These are phyloP conservation scores for Pristionchus maxplancki DNA, from an alignment of 2,888 invertebrate genomes.

Conservation along the genomic window DNA sequence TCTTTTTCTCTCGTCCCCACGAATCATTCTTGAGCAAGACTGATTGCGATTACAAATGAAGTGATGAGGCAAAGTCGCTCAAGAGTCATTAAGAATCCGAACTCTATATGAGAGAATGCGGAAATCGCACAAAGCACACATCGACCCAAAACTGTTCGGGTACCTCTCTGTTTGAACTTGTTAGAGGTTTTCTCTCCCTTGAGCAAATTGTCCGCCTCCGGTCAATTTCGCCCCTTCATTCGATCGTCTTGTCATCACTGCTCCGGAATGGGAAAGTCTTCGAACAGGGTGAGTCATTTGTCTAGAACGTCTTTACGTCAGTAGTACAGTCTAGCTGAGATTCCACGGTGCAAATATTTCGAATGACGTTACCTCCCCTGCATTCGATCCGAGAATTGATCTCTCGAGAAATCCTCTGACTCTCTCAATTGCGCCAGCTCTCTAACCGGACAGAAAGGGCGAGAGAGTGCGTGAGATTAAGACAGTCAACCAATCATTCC, in stretches of 20 bases:
- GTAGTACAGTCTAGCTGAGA: not conserved
- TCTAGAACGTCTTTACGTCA: not conserved
- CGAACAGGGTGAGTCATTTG: not conserved
- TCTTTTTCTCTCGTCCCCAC: too few species aligned
- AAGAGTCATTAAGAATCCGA: too few species aligned
- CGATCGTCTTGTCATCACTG: not conserved
- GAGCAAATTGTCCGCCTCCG: not conserved
- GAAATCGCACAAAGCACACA: not conserved
- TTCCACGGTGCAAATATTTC: not conserved
- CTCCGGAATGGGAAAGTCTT: not conserved
- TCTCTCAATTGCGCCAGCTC: not conserved
- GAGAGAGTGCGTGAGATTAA: not conserved
- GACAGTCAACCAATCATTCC: not conserved
- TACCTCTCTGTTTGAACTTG: conserved; percentile 18
- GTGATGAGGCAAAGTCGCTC: too few species aligned
- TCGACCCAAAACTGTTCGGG: not conserved
- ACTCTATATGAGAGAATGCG: not conserved
- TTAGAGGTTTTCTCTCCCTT: not conserved
- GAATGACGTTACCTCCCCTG: not conserved
- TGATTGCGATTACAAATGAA: too few species aligned
- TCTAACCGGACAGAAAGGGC: not conserved
- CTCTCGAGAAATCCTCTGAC: not conserved
- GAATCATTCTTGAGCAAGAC: too few species aligned
- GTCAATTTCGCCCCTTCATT: not conserved
- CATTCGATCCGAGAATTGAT: not conserved